Conservation (phyloP, 2,888 invertebrate species). For the Lasioglossum pauxillum region DNA sequence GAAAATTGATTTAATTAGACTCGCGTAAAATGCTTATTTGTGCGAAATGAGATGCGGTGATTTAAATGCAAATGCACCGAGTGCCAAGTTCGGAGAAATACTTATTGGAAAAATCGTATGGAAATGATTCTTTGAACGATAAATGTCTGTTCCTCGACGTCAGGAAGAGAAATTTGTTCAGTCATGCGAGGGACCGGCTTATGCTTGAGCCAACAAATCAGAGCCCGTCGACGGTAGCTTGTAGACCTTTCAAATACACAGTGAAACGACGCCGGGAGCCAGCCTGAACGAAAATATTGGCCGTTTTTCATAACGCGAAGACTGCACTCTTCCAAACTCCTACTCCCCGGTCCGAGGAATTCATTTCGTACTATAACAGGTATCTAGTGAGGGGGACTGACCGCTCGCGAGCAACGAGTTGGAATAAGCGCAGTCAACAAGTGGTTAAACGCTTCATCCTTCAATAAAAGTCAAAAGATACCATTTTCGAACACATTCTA, state of each 20-base stretch:
- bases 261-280: neutral
- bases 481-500: neutral
- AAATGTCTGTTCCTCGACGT: neutral
- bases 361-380: conserved; percentile 18
- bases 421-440: neutral
- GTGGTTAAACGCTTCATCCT: neutral
- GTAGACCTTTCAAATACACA: conserved; percentile 21
- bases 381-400: neutral
- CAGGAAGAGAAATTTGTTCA: conserved; percentile 3
- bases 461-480: neutral
- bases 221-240: neutral
- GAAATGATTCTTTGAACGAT: neutral
- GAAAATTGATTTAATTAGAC: neutral
- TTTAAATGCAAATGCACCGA: neutral
- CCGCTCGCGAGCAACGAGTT: neutral
- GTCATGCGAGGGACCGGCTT: neutral
- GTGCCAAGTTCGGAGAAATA: neutral
- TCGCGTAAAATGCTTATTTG: neutral
- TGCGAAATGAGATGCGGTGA: neutral
- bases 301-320: conserved; percentile 30
- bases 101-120: neutral
- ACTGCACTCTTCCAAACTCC: neutral
- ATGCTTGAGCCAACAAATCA: conserved; percentile 16
- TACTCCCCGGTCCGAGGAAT: conserved; percentile 5
- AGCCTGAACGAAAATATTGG: conserved; percentile 20